Base-by-base conservation (phyloP, 2,113 vertebrate genomes). In the Oreochromis aureus region DNA sequence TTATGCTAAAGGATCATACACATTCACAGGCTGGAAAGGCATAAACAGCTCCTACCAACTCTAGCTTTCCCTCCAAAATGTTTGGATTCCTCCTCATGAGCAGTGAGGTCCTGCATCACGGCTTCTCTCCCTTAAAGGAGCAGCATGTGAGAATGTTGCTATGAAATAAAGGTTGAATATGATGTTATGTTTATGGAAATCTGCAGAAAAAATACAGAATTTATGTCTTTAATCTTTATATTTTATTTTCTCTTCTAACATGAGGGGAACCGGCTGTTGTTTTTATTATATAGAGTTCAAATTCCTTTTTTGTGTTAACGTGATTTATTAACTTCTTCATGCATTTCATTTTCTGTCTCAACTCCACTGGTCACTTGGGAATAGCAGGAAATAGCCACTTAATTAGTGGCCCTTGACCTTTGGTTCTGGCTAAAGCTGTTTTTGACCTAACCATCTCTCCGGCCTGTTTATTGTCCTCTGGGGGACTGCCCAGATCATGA, bases 341-440 rank as follows among this genome's bases (percentile, higher is more conserved):
- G 32, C 46, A 32, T 90, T 76, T 87, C 16, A 48, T 80, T 89
- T 84, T 92, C 66, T 13, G 27, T 86, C 69, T 81, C 13, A 73
- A 80, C 84, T 85, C 86, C 83, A 84, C 22, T 12, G 82, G 87
- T 91, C 95, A 95, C 86, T 80, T 69, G 94, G 95, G 94, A 96
- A 91, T 93, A 90, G 81, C 41, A 84, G 93, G 94, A 96, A 95
- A 94, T 92, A 81, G 94, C 92, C 93, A 94, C 91, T 95, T 95
- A 94, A 96, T 96, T 93, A 94, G 91, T n/a, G 6, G 87, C 87
- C 91, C 95, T 95, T 96, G 94, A 95, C 94, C 94, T 93, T 61
- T 94, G 84, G 84, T 93, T 85, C 36, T 32, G 80, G 66, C 85
- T 91, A 84, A 81, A 87, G 66, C 80, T 24, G 46, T 89, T 91